phyloP scores from a whole-genome alignment of 2,797 vertebrate genomes.

The Anabas testudineus region DNA sequence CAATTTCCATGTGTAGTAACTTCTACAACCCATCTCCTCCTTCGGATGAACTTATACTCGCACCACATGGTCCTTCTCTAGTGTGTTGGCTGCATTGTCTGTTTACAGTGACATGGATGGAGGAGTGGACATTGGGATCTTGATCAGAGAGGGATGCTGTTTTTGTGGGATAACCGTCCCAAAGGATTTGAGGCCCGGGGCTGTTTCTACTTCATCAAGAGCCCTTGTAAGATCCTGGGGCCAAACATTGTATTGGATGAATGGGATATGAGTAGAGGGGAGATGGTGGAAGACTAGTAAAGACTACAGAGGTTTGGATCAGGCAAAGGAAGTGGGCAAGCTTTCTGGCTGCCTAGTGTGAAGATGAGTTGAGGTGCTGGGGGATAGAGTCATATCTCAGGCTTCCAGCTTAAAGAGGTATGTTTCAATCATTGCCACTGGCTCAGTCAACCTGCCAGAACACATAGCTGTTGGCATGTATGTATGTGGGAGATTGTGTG shows the following conservation, averaged over 20 bases:
- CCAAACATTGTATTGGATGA: slow-evolving; percentile 11
- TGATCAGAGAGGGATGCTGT: slow-evolving; percentile 37
- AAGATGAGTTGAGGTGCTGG: slow-evolving; percentile 17
- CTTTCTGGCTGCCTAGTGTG: slow-evolving; percentile 31
- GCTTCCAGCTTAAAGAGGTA: slow-evolving; percentile 62
- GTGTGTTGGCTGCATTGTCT: slow-evolving; percentile 31
- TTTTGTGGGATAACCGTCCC: slow-evolving; percentile 22
- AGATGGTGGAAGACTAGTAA: slow-evolving; percentile 10
- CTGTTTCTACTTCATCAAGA: slow-evolving; percentile 18
- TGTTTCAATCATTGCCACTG: slow-evolving; percentile 65
- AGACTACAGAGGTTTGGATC: slow-evolving; percentile 50
- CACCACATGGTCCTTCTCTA: slow-evolving; percentile 23
- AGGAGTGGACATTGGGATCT: slow-evolving; percentile 6
- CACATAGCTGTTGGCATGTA: slow-evolving; percentile 63
- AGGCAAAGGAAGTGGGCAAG: slow-evolving; percentile 41
- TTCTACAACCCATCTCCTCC: slow-evolving; percentile 33
- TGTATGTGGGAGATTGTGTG: slow-evolving; percentile 47
- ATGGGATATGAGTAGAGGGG: neutral
- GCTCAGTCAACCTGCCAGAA: slow-evolving; percentile 51
- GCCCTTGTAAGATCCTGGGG: slow-evolving; percentile 7
- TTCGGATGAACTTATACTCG: slow-evolving; percentile 48
- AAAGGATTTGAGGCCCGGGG: slow-evolving; percentile 28
- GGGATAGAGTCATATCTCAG: slow-evolving; percentile 60
- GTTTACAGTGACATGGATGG: slow-evolving; percentile 23
- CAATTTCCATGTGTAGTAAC: no score